Base-by-base conservation (phyloP, 2,888 invertebrate species). In the Deilephila elpenor region DNA sequence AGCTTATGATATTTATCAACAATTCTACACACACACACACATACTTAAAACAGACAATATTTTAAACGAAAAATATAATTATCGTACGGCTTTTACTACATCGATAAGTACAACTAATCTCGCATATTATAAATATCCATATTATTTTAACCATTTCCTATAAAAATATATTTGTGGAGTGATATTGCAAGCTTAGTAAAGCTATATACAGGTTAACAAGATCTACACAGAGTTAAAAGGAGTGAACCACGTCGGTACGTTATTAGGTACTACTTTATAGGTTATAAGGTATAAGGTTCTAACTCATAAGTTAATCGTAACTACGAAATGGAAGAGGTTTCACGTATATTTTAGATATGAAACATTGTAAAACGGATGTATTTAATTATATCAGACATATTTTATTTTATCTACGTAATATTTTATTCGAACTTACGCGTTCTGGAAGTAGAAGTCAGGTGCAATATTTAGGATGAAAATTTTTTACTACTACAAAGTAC, bases 151-250 rank as follows among this genome's bases (percentile, higher is more conserved):
- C 64, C 6, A 37, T 64, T 64, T 29, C 19, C 5, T 70, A 53
- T 53, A 44, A 70, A 70, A 51, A 70, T 70, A 53, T 53, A 29
- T 17, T 29, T 67, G 32, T 51, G 20, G 20, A 64, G 44, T 34
- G 34, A 67, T 67, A 67, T n/a, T 25, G 17, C 51, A 53, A 53
- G 70, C 70, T 44, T 67, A 20, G 44, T 32, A 8, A 32, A 37
- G 14, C 29, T 32, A 67, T 44, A 44, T 53, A 70, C 53, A 25
- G 1, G 5, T 17, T n/a, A 56, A 5, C 56, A 56, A 56, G 19
- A 56, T 56, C 56, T n/a, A 56, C 56, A 44, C 44, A 44, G 11
- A 14, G 19, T 56, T 56, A 56, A 56, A 56, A n/a, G 19, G 56
- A n/a, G n/a, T n/a, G 6, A n/a, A 17, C 19, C n/a, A 56, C n/a